Evolutionary conservation across 2,113 vertebrate species (phyloP), one percentile per base, ranked within the genome.

Genomic region (Carollia perspicillata): DNA sequence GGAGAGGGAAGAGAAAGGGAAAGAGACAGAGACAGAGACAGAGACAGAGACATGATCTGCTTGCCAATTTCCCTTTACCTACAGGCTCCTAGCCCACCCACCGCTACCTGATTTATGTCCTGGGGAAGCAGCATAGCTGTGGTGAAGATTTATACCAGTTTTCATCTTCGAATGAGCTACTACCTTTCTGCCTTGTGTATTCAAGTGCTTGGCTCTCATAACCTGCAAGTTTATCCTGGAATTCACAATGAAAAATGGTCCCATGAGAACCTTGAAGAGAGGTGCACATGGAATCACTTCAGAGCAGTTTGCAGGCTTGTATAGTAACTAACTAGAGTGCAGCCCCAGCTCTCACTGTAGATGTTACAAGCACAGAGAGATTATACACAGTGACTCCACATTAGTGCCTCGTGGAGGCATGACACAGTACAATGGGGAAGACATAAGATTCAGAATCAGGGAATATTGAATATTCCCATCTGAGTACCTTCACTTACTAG

Each of bases 81-180:
- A 20, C 17, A 89, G 49, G 42, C 20, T 37, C 17, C 23, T 28
- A 42, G 84, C 89, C 91, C 63, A 95, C 79, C 78, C 86, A 87
- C 74, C 0, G 4, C 65, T 37, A 84, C 71, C 22, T 84, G 92
- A 95, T 97, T 94, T 95, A 95, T 65, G 47, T 80, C 47, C 79
- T 22, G 69, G 40, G 60, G 65, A 30, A 78, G 16, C 33, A 75
- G 78, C 37, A 16, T 26, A 74, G 60, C 63, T 66, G n/a, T 23
- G n/a, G 60, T 74, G n/a, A 95, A 96, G 86, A 95, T 91, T 97
- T 86, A 90, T 13, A 44, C 42, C 17, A 26, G 40, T 69, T 97
- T 94, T 97, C 84, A 94, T 97, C 72, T 95, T 96, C 96, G 85
- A 75, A 90, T 97, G 92, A 96, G 72, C 79, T 85, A 96, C 33